Evolutionary conservation across 2,113 vertebrate species (phyloP).

Genomic region (Pygoscelis adeliae): DNA sequence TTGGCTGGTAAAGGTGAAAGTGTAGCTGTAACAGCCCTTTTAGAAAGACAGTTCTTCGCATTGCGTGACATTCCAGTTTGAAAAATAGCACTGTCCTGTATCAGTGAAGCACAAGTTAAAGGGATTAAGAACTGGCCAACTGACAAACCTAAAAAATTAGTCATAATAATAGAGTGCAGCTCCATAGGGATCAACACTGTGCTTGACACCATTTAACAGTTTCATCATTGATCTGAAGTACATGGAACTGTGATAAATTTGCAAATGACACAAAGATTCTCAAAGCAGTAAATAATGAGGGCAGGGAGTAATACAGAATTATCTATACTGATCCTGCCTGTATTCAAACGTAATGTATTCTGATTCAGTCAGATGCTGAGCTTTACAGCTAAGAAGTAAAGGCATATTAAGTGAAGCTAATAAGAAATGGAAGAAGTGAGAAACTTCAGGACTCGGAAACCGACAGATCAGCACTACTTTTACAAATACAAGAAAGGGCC

Average conservation of each 20-base stretch:
- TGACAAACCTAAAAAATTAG: slow-evolving; percentile 51
- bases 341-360: not conserved
- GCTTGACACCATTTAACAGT: slow-evolving; percentile 47
- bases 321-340: not conserved
- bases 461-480: not conserved
- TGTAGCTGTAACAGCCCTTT: not conserved
- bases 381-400: not conserved
- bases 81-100: slow-evolving; percentile 10
- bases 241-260: slow-evolving; percentile 17
- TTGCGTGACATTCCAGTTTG: not conserved
- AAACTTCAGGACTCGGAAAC: not conserved
- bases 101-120: slow-evolving; percentile 23
- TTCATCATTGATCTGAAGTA: slow-evolving; percentile 30
- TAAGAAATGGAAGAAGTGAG: not conserved
- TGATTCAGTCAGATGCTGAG: not conserved
- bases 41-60: not conserved
- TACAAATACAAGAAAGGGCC: not conserved
- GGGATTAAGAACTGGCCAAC: slow-evolving; percentile 32
- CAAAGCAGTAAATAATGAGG: slow-evolving; percentile 16
- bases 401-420: not conserved
- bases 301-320: not conserved
- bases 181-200: slow-evolving; percentile 22
- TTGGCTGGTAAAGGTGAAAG: not conserved
- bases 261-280: slow-evolving; percentile 27
- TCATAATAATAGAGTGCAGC: slow-evolving; percentile 33